A percentile compares a stretch with the other conserved stretches of the same genome.
Evolutionary conservation across 23 tunicate species (phyloP).

Genomic region (Ascidia mentula): DNA sequence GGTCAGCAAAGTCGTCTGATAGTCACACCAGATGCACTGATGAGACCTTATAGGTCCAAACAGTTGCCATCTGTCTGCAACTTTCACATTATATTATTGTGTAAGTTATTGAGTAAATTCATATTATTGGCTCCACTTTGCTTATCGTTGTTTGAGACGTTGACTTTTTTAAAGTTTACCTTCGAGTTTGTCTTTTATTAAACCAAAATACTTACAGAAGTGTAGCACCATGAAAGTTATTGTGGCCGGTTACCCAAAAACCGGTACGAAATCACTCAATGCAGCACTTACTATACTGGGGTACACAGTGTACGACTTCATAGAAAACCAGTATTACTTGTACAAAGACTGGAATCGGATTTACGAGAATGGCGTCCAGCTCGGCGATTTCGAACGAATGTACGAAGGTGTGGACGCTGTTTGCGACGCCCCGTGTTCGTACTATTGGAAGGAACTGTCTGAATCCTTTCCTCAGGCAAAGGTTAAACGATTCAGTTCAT

Average conservation of each 20-base stretch:
- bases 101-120: too few relatives aligned
- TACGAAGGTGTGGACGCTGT: background rate
- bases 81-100: too few relatives aligned
- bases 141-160: too few relatives aligned
- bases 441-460: background rate
- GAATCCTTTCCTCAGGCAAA: background rate
- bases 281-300: background rate
- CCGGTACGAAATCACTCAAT: background rate
- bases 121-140: too few relatives aligned
- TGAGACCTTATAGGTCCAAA: too few relatives aligned
- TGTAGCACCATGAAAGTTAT: background rate
- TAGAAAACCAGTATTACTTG: background rate
- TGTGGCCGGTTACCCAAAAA: background rate
- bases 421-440: background rate
- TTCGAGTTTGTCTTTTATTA: too few relatives aligned
- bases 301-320: background rate
- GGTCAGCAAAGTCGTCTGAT: too few relatives aligned
- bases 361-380: background rate
- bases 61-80: too few relatives aligned
- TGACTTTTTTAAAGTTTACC: too few relatives aligned
- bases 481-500: too few relatives aligned
- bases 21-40: too few relatives aligned
- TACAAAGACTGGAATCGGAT: background rate
- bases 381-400: background rate
- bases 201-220: too few relatives aligned